Evolutionary conservation across 2,113 vertebrate species (phyloP).

Genomic region (Osmerus eperlanus): DNA sequence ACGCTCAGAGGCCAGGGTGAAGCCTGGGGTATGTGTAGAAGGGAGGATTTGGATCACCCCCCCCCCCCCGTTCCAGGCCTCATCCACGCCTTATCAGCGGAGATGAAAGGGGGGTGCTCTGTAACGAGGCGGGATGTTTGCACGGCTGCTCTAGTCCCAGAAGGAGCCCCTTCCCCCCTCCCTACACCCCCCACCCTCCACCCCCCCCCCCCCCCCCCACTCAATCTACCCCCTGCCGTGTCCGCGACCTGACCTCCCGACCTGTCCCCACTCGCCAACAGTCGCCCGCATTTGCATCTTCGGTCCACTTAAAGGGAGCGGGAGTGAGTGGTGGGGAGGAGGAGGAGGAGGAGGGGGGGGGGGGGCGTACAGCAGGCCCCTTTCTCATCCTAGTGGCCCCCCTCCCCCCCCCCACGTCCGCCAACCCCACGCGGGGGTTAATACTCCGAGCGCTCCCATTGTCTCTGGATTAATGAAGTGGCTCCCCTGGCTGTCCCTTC

Average conservation of each 20-base stretch:
- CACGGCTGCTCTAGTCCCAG: constrained; percentile 10
- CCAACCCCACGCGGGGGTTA: constrained; percentile 62
- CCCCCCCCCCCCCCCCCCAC: constrained; percentile 35
- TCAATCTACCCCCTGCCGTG: constrained; percentile 57
- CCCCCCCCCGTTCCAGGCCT: background rate
- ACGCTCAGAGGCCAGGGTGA: background rate
- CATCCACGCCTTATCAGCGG: constrained; percentile 43
- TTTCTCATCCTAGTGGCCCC: constrained; percentile 66
- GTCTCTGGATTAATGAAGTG: constrained; percentile 71
- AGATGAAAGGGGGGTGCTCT: constrained; percentile 30
- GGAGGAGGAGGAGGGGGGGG: constrained; percentile 3
- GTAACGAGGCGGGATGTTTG: constrained; percentile 65
- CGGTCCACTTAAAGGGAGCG: constrained; percentile 43
- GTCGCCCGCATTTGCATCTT: constrained; percentile 69
- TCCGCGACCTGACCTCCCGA: constrained; percentile 59
- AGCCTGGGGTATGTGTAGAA: constrained; percentile 14
- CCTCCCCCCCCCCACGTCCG: constrained; percentile 32
- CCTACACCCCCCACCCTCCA: constrained; percentile 19
- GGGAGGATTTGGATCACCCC: constrained; percentile 1
- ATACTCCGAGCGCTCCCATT: constrained; percentile 63
- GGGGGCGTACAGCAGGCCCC: constrained; percentile 58
- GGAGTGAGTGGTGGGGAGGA: constrained; percentile 8
- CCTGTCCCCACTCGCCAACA: constrained; percentile 60
- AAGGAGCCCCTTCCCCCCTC: background rate
- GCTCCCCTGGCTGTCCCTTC: constrained; percentile 52